These are phyloP conservation scores for Osmoderma eremita DNA, from an alignment of 2,888 invertebrate genomes.

Conservation along the genomic window DNA sequence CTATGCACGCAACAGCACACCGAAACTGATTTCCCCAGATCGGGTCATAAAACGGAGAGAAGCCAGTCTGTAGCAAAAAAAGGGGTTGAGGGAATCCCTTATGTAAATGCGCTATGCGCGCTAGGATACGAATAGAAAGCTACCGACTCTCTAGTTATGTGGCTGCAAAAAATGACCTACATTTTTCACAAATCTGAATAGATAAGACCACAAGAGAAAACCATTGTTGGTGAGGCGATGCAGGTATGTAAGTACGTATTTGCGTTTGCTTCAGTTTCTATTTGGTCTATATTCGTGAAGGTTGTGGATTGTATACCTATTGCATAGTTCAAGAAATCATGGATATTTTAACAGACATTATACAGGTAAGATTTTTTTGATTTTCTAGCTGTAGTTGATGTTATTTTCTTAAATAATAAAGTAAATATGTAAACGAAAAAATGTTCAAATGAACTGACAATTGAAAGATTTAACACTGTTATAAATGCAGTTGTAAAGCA, in stretches of 20 bases:
- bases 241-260: too few species aligned
- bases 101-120: constrained; percentile 18
- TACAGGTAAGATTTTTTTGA: not conserved
- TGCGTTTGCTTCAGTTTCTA: constrained; percentile 27
- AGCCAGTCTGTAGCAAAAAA: constrained; percentile 30
- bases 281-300: constrained; percentile 18
- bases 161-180: constrained; percentile 37
- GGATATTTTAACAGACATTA: not conserved
- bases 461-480: too few species aligned
- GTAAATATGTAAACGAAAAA: too few species aligned
- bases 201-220: constrained; percentile 38
- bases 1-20: too few species aligned
- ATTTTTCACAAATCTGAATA: constrained; percentile 38
- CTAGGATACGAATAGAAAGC: constrained; percentile 15
- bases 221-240: constrained; percentile 23
- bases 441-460: too few species aligned
- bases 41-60: constrained; percentile 4
- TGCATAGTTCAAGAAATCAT: not conserved
- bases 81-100: constrained; percentile 5
- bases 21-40: constrained; percentile 5
- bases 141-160: constrained; percentile 27
- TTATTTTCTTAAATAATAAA: not conserved
- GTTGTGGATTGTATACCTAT: not conserved
- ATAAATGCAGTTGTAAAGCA: too few species aligned
- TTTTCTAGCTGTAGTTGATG: not conserved